phyloP scores from a whole-genome alignment of 2,113 vertebrate genomes.

The Ammodytes marinus region DNA sequence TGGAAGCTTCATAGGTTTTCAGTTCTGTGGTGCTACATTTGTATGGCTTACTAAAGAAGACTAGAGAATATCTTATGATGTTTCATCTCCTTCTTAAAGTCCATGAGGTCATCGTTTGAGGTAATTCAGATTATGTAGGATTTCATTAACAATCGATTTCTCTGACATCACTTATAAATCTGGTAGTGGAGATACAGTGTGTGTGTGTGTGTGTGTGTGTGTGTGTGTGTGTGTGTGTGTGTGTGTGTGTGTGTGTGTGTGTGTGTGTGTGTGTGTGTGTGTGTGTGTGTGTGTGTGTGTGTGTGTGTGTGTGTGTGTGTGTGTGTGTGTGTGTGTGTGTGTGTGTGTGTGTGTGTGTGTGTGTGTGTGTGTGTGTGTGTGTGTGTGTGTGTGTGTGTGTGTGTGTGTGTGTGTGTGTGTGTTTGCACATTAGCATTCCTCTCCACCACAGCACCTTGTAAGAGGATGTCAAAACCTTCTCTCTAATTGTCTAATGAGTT shows the following conservation, averaged over 20 bases:
- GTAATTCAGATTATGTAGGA: not conserved
- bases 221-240: conserved; percentile 15
- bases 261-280: not conserved
- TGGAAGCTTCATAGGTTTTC: not conserved
- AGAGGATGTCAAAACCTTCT: conserved; percentile 31
- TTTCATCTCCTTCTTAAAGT: not conserved
- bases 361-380: not conserved
- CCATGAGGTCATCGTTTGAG: not conserved
- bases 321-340: not conserved
- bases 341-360: conserved; percentile 19
- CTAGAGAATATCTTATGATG: not conserved
- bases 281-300: conserved; percentile 15
- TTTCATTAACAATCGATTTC: not conserved
- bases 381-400: not conserved
- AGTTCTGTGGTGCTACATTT: no score
- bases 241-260: conserved; percentile 14
- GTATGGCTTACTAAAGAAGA: no score
- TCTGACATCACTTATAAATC: not conserved
- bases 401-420: conserved; percentile 11
- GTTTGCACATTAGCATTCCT: conserved; percentile 25
- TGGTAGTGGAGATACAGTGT: not conserved
- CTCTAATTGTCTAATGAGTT: conserved; percentile 18
- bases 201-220: not conserved
- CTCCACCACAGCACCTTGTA: conserved; percentile 1
- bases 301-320: conserved; percentile 14